Evolutionary conservation across 2,888 invertebrate genomes (phyloP).

Genomic region (Eurois occulta): DNA sequence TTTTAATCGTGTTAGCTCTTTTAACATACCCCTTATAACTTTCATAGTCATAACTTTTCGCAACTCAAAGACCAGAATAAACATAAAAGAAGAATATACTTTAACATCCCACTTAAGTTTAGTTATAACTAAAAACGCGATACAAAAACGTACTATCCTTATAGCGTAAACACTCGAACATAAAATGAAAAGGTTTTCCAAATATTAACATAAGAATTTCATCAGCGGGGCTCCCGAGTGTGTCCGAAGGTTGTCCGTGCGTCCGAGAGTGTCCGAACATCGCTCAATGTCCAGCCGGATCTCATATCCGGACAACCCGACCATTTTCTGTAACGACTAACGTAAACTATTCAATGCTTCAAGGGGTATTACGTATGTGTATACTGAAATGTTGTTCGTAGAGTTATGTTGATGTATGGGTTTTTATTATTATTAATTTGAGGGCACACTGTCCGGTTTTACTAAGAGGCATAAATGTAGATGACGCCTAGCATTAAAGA

Average conservation of each 20-base stretch:
- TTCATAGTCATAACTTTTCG: background rate
- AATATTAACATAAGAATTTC: constrained; percentile 73
- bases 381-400: constrained; percentile 2
- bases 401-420: constrained; percentile 7
- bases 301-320: constrained; percentile 72
- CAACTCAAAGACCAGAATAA: background rate
- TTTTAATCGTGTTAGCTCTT: background rate
- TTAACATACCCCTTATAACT: background rate
- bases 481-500: background rate
- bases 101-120: background rate
- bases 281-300: constrained; percentile 71
- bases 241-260: constrained; percentile 53
- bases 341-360: constrained; percentile 67
- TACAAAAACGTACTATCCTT: constrained; percentile 30
- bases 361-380: constrained; percentile 36
- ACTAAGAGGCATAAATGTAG: background rate
- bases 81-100: constrained; percentile 3
- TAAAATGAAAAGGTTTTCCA: constrained; percentile 63
- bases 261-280: constrained; percentile 62
- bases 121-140: constrained; percentile 36
- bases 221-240: constrained; percentile 58
- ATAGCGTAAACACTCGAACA: constrained; percentile 44
- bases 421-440: constrained; percentile 32
- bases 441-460: background rate
- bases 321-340: constrained; percentile 65